Percentiles rank a stretch among this genome's conserved stretches.
Conservation (phyloP, 2,113 vertebrate genomes). For the Gymnarchus niloticus region DNA sequence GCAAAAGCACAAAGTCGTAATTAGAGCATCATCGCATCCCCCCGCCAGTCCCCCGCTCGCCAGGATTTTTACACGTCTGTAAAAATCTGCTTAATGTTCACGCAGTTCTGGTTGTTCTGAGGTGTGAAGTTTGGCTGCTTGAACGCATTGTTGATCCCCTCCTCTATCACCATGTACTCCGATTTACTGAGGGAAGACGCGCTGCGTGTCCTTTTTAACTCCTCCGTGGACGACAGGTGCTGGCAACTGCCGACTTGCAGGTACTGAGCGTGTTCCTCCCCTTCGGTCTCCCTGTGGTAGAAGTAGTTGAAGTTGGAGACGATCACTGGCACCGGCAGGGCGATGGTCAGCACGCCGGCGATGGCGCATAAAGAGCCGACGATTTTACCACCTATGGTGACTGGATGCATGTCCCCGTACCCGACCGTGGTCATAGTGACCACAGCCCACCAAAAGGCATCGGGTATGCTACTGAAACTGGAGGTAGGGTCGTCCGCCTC, state of each 20-base stretch:
- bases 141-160: slow-evolving; percentile 79
- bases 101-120: slow-evolving; percentile 86
- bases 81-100: slow-evolving; percentile 93
- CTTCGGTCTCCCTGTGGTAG: slow-evolving; percentile 93
- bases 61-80: slow-evolving; percentile 84
- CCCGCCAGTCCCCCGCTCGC: neutral
- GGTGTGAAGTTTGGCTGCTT: slow-evolving; percentile 80
- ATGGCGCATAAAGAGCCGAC: slow-evolving; percentile 95
- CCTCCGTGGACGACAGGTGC: slow-evolving; percentile 76
- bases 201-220: slow-evolving; percentile 80
- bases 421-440: slow-evolving; percentile 98
- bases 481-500: slow-evolving; percentile 91
- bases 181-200: slow-evolving; percentile 87
- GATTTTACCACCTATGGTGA: slow-evolving; percentile 95
- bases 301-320: slow-evolving; percentile 99
- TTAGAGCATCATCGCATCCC: slow-evolving; percentile 2
- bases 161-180: slow-evolving; percentile 89
- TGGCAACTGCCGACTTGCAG: slow-evolving; percentile 81
- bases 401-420: slow-evolving; percentile 95
- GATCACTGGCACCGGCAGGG: slow-evolving; percentile 91
- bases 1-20: neutral
- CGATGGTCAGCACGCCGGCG: slow-evolving; percentile 92
- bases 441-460: slow-evolving; percentile 99
- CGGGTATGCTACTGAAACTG: slow-evolving; percentile 91
- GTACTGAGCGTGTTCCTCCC: slow-evolving; percentile 88